These are phyloP conservation scores for Osedax fenrisi DNA, from an alignment of 2,888 invertebrate genomes.

Conservation along the genomic window DNA sequence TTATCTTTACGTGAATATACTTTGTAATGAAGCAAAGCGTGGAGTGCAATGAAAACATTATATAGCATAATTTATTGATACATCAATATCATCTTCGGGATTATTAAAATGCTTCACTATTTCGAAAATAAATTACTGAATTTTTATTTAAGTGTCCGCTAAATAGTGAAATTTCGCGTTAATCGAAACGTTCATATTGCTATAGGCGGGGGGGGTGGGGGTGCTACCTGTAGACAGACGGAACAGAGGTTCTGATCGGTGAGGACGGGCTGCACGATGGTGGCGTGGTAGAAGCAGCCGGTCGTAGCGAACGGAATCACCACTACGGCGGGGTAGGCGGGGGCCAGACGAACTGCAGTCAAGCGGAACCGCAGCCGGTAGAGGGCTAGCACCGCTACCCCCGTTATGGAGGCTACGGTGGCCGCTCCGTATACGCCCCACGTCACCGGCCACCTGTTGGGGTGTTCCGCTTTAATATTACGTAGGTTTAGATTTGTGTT, in stretches of 20 bases:
- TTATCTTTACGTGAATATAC: too few species aligned
- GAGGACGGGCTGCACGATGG: not conserved
- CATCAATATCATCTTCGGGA: too few species aligned
- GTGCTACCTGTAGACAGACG: not conserved
- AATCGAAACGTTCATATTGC: too few species aligned
- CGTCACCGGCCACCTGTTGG: not conserved
- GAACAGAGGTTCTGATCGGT: not conserved
- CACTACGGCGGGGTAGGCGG: not conserved
- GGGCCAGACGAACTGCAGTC: not conserved
- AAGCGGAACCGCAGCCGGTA: not conserved
- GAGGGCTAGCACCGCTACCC: not conserved
- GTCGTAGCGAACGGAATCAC: not conserved
- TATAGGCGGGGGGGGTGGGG: not conserved
- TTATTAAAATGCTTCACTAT: too few species aligned
- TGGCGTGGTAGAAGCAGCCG: not conserved
- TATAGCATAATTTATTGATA: too few species aligned
- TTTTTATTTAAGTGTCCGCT: too few species aligned
- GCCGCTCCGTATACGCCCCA: not conserved
- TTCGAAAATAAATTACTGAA: too few species aligned
- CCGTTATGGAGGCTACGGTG: not conserved
- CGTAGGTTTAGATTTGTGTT: too few species aligned
- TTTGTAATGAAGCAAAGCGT: too few species aligned
- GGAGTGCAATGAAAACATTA: too few species aligned
- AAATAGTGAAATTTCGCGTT: too few species aligned
- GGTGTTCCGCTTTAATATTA: too few species aligned